phyloP scores from a whole-genome alignment of 2,888 invertebrate species.

The Hermodice carunculata region DNA sequence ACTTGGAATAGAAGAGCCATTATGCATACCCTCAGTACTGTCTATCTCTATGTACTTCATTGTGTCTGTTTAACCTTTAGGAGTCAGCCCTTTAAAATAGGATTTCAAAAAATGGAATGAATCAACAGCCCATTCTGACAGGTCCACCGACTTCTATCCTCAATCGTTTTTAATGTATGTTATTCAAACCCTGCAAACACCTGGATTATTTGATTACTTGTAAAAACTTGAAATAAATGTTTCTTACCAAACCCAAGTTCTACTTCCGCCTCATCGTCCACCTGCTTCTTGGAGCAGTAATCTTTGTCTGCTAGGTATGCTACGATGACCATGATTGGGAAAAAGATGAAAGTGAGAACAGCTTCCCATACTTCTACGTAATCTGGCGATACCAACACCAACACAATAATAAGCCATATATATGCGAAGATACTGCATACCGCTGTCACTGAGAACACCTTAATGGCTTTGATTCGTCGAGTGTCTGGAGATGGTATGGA shows the following conservation, averaged over 20 bases:
- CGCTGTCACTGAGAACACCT: conserved; percentile 70
- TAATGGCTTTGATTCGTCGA: conserved; percentile 69
- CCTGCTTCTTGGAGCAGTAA: conserved; percentile 37
- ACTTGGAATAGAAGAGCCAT: too few relatives aligned
- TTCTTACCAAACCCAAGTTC: conserved; percentile 38
- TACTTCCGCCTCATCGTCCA: conserved; percentile 20
- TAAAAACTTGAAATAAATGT: too few relatives aligned
- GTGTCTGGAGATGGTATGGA: conserved; percentile 70
- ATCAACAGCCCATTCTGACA: too few relatives aligned
- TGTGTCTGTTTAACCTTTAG: too few relatives aligned
- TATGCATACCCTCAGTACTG: too few relatives aligned
- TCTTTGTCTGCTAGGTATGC: conserved; percentile 74
- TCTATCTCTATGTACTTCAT: too few relatives aligned
- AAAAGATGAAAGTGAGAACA: conserved; percentile 73
- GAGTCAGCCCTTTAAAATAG: too few relatives aligned
- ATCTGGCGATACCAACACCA: conserved; percentile 69
- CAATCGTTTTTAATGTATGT: too few relatives aligned
- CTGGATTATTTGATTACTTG: too few relatives aligned
- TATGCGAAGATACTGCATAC: conserved; percentile 73
- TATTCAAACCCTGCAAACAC: too few relatives aligned
- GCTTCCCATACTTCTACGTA: conserved; percentile 75
- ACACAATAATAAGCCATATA: conserved; percentile 74
- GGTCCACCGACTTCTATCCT: too few relatives aligned
- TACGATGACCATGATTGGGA: conserved; percentile 73
- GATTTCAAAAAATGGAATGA: too few relatives aligned